Evolutionary conservation across 2,113 vertebrate species (phyloP).

Genomic region (Tonatia bakeri): DNA sequence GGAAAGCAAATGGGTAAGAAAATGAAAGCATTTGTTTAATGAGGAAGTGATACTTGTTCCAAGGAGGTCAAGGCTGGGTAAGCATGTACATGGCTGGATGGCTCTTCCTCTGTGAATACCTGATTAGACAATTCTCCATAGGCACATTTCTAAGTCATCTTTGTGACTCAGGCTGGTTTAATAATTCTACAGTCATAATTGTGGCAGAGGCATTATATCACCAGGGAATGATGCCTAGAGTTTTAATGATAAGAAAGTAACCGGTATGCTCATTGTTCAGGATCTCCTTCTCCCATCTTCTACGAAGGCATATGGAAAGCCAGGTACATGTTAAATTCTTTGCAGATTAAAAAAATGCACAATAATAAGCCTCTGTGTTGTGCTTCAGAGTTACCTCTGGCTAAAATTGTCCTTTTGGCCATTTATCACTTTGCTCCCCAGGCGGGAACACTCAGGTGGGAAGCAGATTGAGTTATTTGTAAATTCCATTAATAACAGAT

Average conservation of each 20-base stretch:
- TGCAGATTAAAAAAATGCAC: not conserved
- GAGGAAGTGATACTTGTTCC: not conserved
- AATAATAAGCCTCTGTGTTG: constrained; percentile 3
- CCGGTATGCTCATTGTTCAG: not conserved
- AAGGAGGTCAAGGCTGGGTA: not conserved
- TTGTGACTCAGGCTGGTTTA: constrained; percentile 40
- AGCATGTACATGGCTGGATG: not conserved
- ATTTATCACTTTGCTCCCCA: constrained; percentile 61
- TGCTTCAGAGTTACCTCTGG: constrained; percentile 41
- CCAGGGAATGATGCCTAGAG: not conserved
- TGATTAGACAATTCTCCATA: not conserved
- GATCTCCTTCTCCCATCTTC: not conserved
- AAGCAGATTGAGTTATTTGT: constrained; percentile 53
- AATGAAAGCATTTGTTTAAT: not conserved
- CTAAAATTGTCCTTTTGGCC: constrained; percentile 23
- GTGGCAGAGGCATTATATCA: constrained; percentile 45
- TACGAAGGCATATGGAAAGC: constrained; percentile 11
- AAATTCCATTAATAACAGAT: constrained; percentile 68
- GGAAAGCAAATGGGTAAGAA: not conserved
- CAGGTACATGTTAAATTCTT: constrained; percentile 19
- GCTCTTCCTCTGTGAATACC: not conserved
- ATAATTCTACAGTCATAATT: constrained; percentile 49
- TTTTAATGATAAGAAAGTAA: constrained; percentile 38
- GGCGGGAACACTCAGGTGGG: constrained; percentile 19
- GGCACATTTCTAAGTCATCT: constrained; percentile 28